Conservation (phyloP, 2,113 vertebrate species). For the Solea senegalensis region DNA sequence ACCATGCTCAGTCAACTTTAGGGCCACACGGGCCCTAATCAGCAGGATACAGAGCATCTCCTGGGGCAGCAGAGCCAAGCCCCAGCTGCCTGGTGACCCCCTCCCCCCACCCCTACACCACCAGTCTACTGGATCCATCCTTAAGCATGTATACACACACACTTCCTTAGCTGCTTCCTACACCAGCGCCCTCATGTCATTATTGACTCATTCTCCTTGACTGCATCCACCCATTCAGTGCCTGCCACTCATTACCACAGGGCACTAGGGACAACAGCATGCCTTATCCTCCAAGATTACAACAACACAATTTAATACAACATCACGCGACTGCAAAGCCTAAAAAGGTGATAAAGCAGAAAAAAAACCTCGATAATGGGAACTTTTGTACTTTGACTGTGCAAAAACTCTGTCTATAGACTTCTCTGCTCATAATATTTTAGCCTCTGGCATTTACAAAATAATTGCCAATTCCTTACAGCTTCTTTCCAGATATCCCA, state of each 20-base stretch:
- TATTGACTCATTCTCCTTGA: conserved; percentile 76
- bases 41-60: conserved; percentile 80
- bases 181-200: conserved; percentile 64
- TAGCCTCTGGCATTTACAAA: conserved; percentile 28
- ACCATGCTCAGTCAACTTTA: conserved; percentile 59
- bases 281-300: conserved; percentile 41
- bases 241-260: conserved; percentile 72
- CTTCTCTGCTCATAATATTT: not conserved
- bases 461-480: conserved; percentile 47
- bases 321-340: conserved; percentile 12
- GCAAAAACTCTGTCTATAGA: conserved; percentile 12
- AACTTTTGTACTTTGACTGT: not conserved
- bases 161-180: conserved; percentile 65
- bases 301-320: conserved; percentile 43
- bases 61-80: conserved; percentile 51
- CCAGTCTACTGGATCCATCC: conserved; percentile 28
- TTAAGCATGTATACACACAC: conserved; percentile 37
- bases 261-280: conserved; percentile 57
- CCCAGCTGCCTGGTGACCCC: conserved; percentile 76
- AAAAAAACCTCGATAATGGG: conserved; percentile 1
- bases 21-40: conserved; percentile 77
- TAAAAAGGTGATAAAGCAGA: not conserved
- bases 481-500: conserved; percentile 48
- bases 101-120: conserved; percentile 29
- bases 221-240: conserved; percentile 69